Base-by-base conservation (phyloP, 1,140 invertebrate genomes). In the Drosophila repletoides region DNA sequence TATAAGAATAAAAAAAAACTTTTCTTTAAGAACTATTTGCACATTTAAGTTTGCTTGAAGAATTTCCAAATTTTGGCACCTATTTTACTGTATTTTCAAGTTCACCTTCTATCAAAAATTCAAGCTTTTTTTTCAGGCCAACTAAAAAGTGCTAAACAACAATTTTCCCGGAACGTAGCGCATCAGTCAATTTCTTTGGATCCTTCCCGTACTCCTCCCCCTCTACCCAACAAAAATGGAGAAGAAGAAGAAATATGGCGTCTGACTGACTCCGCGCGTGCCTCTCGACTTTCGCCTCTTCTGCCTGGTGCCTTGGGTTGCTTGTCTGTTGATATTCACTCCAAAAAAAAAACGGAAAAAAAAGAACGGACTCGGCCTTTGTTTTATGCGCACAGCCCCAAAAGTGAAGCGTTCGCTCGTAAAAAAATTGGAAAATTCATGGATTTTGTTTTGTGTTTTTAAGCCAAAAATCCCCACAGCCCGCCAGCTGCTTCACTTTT, bases 341-440 rank as follows among this genome's bases (percentile, higher is more conserved):
- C 9, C 15, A 34, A 9, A 17, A 10, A 26, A 26, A n/a, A 40
- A 41, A 40, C 4, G 10, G 29, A 55, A n/a, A 41, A 41, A 41
- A 24, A 53, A 21, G n/a, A 52, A 19, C 19, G 19, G 4, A 7
- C 43, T n/a, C 41, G 28, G 38, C 55, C 43, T 75, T 86, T 84
- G 79, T 86, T 84, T 84, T 83, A 84, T 84, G 79, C 46, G 76
- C 38, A 48, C 60, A 73, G 60, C 52, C 36, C 33, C 71, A 52
- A 76, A 60, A 70, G 52, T 36, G 60, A 72, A 56, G 26, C 66
- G 55, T 34, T 73, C 56, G 58, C 48, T 84, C 66, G 70, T 84
- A 84, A 79, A 83, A n/a, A 67, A 77, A 77, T 77, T 73, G 70
- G 69, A 71, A 83, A 83, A 83, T 76, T 79, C 74, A 75, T 84